phyloP scores from a whole-genome alignment of 2,797 vertebrate species.

The Pangasius larnaudii region DNA sequence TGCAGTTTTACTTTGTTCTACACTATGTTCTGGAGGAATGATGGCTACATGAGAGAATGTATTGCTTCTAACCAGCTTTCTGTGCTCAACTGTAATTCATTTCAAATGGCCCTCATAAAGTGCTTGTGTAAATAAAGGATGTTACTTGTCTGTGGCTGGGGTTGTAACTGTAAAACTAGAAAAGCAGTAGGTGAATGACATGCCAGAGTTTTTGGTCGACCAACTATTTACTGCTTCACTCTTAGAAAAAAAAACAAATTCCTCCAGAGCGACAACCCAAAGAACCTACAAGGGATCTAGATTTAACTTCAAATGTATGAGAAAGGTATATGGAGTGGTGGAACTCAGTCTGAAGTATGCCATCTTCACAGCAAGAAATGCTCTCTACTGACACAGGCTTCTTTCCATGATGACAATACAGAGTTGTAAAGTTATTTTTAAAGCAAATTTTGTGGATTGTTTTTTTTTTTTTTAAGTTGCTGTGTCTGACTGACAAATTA shows the following conservation, averaged over 20 bases:
- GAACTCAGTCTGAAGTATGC: neutral
- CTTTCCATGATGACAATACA: neutral
- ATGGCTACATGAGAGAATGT: slow-evolving; percentile 18
- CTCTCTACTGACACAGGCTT: neutral
- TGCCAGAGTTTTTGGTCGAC: neutral
- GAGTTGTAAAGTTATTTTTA: neutral
- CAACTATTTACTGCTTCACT: slow-evolving; percentile 10
- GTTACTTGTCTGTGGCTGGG: slow-evolving; percentile 1
- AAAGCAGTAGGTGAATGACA: neutral
- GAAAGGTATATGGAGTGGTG: neutral
- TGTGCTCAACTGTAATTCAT: slow-evolving; percentile 1
- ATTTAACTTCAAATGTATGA: neutral
- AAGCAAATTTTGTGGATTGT: neutral
- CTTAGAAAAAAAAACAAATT: neutral
- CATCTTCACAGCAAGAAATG: neutral
- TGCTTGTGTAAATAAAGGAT: neutral
- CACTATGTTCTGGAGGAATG: neutral
- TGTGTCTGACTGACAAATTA: neutral
- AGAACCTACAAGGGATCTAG: neutral
- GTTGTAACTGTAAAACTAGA: slow-evolving; percentile 14
- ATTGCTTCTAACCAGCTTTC: slow-evolving; percentile 8
- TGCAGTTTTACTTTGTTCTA: slow-evolving; percentile 37
- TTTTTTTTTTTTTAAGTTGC: neutral
- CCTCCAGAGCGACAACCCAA: neutral
- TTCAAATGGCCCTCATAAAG: slow-evolving; percentile 26